These are phyloP conservation scores for Engystomops pustulosus DNA, from an alignment of 2,113 vertebrate genomes.

Conservation along the genomic window DNA sequence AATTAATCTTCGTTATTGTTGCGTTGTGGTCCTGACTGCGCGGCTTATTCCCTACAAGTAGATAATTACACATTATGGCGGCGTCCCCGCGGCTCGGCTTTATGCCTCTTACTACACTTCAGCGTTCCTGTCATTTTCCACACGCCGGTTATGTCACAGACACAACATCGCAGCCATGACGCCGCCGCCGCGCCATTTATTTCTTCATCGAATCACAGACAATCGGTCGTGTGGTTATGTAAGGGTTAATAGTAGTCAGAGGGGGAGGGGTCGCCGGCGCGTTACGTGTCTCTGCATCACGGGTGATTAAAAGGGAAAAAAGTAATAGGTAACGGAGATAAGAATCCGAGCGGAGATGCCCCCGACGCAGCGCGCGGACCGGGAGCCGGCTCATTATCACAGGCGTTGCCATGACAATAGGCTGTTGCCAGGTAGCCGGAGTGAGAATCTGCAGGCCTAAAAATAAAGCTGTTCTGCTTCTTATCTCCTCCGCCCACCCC, in stretches of 20 bases:
- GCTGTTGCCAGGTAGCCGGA: slow-evolving; percentile 81
- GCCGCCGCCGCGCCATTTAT: slow-evolving; percentile 2
- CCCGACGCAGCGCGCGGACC: slow-evolving; percentile 64
- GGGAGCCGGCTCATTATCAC: slow-evolving; percentile 67
- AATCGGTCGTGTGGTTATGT: neutral
- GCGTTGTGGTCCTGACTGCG: neutral
- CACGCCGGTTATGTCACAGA: neutral
- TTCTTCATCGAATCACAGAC: too few species aligned
- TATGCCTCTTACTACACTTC: slow-evolving; percentile 26
- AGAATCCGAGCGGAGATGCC: slow-evolving; percentile 41
- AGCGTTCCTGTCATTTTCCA: slow-evolving; percentile 27
- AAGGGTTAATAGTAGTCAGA: neutral
- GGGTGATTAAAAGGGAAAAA: neutral
- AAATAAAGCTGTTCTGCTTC: slow-evolving; percentile 74
- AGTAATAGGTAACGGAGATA: slow-evolving; percentile 50
- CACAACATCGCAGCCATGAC: neutral
- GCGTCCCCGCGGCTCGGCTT: neutral
- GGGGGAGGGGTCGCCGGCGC: neutral
- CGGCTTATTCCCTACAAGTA: slow-evolving; percentile 25
- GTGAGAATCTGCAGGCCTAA: slow-evolving; percentile 79
- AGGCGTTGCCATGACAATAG: slow-evolving; percentile 75
- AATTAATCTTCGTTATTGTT: slow-evolving; percentile 36
- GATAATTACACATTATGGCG: slow-evolving; percentile 47
- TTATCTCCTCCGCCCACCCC: slow-evolving; percentile 52
- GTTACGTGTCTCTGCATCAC: neutral